Conservation (phyloP, 2,888 invertebrate genomes). For the Hirtodrosophila trivittata region DNA sequence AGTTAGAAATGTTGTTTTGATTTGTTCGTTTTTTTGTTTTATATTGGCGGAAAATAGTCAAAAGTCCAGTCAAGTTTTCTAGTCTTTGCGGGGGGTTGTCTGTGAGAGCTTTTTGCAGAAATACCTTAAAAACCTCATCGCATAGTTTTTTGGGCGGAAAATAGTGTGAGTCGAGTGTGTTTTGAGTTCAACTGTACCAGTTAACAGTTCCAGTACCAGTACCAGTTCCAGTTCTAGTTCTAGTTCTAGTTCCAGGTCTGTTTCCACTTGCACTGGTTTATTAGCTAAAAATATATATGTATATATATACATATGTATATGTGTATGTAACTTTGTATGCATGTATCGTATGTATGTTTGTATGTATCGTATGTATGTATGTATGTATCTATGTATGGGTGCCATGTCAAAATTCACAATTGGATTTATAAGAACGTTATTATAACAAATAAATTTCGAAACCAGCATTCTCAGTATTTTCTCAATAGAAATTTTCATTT, state of each 20-base stretch:
- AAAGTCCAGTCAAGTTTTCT: slow-evolving; percentile 39
- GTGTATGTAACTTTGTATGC: not conserved
- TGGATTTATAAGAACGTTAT: slow-evolving; percentile 51
- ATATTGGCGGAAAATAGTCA: slow-evolving; percentile 7
- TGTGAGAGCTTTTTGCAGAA: not conserved
- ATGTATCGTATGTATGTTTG: too few relatives aligned
- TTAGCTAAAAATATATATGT: slow-evolving; percentile 8
- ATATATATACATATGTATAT: slow-evolving; percentile 14
- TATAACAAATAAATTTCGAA: slow-evolving; percentile 72
- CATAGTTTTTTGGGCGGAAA: slow-evolving; percentile 8
- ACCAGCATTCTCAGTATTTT: slow-evolving; percentile 69
- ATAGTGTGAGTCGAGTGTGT: slow-evolving; percentile 30
- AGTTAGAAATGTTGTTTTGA: slow-evolving; percentile 54
- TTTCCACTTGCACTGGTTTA: not conserved
- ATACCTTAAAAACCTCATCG: not conserved
- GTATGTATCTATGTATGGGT: slow-evolving; percentile 29
- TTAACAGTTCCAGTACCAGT: slow-evolving; percentile 24
- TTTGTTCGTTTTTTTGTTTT: slow-evolving; percentile 8
- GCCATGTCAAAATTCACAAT: slow-evolving; percentile 51
- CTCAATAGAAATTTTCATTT: slow-evolving; percentile 60
- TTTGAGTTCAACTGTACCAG: slow-evolving; percentile 12
- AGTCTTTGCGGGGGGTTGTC: slow-evolving; percentile 59
- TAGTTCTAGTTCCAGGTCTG: not conserved
- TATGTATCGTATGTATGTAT: not conserved
- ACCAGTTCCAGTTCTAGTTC: slow-evolving; percentile 29